Conservation (phyloP, 2,888 invertebrate species). For the Craniophora ligustri region DNA sequence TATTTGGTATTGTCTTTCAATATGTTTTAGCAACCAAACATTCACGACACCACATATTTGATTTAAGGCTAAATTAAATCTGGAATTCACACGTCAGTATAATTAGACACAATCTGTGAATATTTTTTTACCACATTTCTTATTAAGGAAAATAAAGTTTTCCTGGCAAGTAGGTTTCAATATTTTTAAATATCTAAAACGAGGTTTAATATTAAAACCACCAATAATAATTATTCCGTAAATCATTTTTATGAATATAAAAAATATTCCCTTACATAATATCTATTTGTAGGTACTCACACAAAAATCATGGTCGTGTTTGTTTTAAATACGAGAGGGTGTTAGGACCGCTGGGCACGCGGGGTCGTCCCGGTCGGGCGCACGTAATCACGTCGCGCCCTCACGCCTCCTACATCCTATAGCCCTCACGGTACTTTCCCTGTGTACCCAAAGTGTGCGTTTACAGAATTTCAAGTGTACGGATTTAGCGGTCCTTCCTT, state of each 20-base stretch:
- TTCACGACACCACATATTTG: not conserved
- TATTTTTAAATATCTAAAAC: not conserved
- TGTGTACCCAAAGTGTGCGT: conserved; percentile 63
- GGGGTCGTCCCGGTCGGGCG: conserved; percentile 79
- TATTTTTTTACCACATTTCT: too few relatives aligned
- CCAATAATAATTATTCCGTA: too few relatives aligned
- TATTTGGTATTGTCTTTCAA: not conserved
- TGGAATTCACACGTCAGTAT: too few relatives aligned
- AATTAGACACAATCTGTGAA: too few relatives aligned
- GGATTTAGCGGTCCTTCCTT: conserved; percentile 63
- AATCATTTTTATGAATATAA: not conserved
- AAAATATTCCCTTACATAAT: conserved; percentile 9
- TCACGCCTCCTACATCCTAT: conserved; percentile 71
- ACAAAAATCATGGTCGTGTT: conserved; percentile 43
- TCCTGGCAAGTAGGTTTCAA: not conserved
- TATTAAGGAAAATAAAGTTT: too few relatives aligned
- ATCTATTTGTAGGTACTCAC: conserved; percentile 8
- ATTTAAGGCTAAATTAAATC: not conserved
- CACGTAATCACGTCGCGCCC: conserved; percentile 80
- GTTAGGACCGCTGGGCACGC: conserved; percentile 44
- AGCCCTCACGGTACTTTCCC: conserved; percentile 48
- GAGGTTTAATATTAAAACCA: not conserved
- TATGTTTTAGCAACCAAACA: not conserved
- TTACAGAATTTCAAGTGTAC: conserved; percentile 74
- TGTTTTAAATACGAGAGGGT: conserved; percentile 52